Base-by-base conservation (phyloP, 2,113 vertebrate genomes). In the Dasyornis broadbenti region DNA sequence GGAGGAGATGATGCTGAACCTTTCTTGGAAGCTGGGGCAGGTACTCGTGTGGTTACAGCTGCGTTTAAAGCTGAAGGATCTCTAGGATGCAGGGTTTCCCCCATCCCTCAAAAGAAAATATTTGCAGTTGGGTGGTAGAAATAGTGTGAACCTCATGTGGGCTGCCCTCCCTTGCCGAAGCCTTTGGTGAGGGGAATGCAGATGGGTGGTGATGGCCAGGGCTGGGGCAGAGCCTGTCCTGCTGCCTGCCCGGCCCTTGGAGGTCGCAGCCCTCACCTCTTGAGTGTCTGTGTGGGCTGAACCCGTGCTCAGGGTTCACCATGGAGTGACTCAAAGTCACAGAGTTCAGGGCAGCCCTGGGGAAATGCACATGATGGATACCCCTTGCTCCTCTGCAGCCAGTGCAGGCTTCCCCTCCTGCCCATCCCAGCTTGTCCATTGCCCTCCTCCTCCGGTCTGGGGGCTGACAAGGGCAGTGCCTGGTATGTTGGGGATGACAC, bases 31-130 rank as follows among this genome's bases (percentile, higher is more conserved):
- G 13, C 7, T 70, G 69, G n/a, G 12, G 10, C 42, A 73, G 30
- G 45, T 59, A 35, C 54, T 81, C 0, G 0, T 22, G 44, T 0
- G 0, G 19, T 56, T 3, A 2, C 0, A 0, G 17, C 15, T 78
- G 52, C 12, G 6, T 78, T 79, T 73, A 35, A 5, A 21, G 65
- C 37, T 66, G 42, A 26, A 88, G 39, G 35, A 63, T 47, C 28
- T 54, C 30, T 21, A 5, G 9, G 70, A 21, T 50, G 28, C 47
- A 42, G 27, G 6, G 21, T 73, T 75, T 78, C 16, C 24, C 10
- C 14, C 13, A 23, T 56, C 33, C 27, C 22, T 15, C 49, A 30
- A 56, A 69, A n/a, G 16, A 42, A 82, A 86, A 47, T 16, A 37
- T 3, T 79, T 31, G 15, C 0, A 1, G 0, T 1, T 5, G 14